Conservation (phyloP, 2,113 vertebrate species). For the Rhinogobius similis region DNA sequence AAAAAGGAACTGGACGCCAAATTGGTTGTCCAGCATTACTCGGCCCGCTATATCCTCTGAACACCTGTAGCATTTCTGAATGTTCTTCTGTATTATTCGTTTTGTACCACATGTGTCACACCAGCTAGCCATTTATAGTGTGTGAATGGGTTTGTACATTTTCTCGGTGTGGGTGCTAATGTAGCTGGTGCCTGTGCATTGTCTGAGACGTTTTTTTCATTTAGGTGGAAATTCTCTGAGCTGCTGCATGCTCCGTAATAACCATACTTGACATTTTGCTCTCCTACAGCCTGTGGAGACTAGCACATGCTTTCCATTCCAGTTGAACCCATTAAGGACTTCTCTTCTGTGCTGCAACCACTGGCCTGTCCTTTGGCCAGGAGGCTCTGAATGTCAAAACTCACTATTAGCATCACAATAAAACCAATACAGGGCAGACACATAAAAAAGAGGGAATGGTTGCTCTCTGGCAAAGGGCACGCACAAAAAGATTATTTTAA, state of each 20-base stretch:
- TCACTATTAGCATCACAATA: constrained; percentile 66
- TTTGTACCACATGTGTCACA: background rate
- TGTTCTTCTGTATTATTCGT: no score
- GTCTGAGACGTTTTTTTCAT: constrained; percentile 54
- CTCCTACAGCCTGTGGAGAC: constrained; percentile 67
- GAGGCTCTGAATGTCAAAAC: constrained; percentile 63
- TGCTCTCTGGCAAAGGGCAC: constrained; percentile 55
- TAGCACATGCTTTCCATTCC: constrained; percentile 71
- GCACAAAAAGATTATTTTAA: constrained; percentile 43
- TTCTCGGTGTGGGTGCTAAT: constrained; percentile 23
- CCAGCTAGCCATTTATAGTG: background rate
- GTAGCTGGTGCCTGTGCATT: constrained; percentile 38
- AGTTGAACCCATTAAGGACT: constrained; percentile 65
- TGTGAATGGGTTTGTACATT: constrained; percentile 28
- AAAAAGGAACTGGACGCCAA: no score
- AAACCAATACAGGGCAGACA: constrained; percentile 45
- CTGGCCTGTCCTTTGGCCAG: constrained; percentile 60
- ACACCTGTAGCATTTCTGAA: no score
- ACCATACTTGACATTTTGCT: constrained; percentile 72
- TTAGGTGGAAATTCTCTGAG: constrained; percentile 53
- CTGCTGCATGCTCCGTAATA: constrained; percentile 61
- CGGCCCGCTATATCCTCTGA: no score
- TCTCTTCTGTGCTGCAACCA: constrained; percentile 53
- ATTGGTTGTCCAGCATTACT: no score
- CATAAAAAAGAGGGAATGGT: constrained; percentile 48